Conservation (phyloP, 2,888 invertebrate species). For the Antheraea yamamai region DNA sequence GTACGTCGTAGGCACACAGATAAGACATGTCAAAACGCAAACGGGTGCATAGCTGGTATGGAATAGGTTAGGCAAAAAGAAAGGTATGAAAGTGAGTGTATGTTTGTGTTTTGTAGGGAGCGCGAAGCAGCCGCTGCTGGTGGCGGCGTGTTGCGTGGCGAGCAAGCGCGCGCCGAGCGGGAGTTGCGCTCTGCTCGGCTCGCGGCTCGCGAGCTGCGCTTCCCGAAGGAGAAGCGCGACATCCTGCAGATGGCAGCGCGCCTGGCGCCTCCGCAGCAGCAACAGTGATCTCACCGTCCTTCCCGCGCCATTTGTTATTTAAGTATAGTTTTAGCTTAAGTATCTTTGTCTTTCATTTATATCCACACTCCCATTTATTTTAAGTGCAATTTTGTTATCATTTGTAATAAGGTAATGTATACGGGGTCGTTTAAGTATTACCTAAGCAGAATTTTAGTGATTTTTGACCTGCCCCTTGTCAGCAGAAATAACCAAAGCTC, state of each 20-base stretch:
- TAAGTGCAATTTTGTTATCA: background rate
- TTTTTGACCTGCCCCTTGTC: too few species aligned
- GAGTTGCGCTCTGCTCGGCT: constrained; percentile 92
- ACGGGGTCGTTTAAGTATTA: too few species aligned
- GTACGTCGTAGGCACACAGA: too few species aligned
- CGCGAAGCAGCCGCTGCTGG: constrained; percentile 58
- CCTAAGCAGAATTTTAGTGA: too few species aligned
- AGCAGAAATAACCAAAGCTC: too few species aligned
- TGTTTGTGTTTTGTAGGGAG: constrained; percentile 36
- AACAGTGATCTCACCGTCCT: constrained; percentile 72
- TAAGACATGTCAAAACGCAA: too few species aligned
- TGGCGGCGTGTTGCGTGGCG: constrained; percentile 87
- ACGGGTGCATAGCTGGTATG: too few species aligned
- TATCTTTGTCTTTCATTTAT: constrained; percentile 55
- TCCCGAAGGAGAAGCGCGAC: constrained; percentile 97
- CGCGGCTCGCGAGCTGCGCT: constrained; percentile 94
- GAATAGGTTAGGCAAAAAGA: too few species aligned
- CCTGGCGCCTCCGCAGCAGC: constrained; percentile 80
- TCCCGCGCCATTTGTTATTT: constrained; percentile 56
- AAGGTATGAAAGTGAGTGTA: background rate
- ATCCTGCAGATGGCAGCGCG: constrained; percentile 96
- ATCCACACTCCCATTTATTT: constrained; percentile 12
- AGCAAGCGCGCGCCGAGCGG: constrained; percentile 91
- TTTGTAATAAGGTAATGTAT: too few species aligned
- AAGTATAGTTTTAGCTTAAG: constrained; percentile 74